Conservation (phyloP, 2,797 vertebrate genomes). For the Lerista edwardsae region DNA sequence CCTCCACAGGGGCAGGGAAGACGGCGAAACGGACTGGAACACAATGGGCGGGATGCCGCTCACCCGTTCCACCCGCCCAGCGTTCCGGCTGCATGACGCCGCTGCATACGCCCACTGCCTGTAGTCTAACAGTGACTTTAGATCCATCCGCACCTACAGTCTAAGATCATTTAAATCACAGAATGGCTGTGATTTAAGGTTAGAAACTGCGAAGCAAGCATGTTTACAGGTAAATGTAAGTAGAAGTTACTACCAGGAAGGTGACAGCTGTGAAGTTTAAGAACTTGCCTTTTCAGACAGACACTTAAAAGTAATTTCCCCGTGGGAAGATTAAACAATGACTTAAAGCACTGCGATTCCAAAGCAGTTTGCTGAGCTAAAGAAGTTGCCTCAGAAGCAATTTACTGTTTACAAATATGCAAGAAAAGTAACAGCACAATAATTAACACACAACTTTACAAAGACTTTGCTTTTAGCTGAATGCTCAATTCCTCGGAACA, state of each 20-base stretch:
- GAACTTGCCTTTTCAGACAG: conserved; percentile 16
- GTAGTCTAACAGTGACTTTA: neutral
- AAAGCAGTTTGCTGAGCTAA: conserved; percentile 40
- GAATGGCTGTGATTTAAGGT: conserved; percentile 45
- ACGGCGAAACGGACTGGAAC: too few species aligned
- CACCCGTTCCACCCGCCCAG: too few species aligned
- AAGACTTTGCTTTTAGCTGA: conserved; percentile 8
- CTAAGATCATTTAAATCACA: neutral
- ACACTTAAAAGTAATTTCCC: conserved; percentile 40
- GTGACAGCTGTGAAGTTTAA: conserved; percentile 49
- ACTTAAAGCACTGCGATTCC: conserved; percentile 25
- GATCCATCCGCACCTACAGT: neutral
- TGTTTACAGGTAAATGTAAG: conserved; percentile 23
- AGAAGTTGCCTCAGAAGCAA: conserved; percentile 38
- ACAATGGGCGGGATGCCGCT: too few species aligned
- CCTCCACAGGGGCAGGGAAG: too few species aligned
- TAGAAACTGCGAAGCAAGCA: conserved; percentile 53
- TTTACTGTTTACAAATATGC: conserved; percentile 39
- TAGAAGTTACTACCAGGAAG: conserved; percentile 33
- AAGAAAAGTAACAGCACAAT: conserved; percentile 47
- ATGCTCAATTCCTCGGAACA: conserved; percentile 13
- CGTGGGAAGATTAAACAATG: conserved; percentile 32
- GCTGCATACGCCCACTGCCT: too few species aligned
- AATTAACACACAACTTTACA: conserved; percentile 40
- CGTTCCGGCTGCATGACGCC: too few species aligned